phyloP scores from a whole-genome alignment of 2,888 invertebrate genomes.

The Prosapia bicincta region DNA sequence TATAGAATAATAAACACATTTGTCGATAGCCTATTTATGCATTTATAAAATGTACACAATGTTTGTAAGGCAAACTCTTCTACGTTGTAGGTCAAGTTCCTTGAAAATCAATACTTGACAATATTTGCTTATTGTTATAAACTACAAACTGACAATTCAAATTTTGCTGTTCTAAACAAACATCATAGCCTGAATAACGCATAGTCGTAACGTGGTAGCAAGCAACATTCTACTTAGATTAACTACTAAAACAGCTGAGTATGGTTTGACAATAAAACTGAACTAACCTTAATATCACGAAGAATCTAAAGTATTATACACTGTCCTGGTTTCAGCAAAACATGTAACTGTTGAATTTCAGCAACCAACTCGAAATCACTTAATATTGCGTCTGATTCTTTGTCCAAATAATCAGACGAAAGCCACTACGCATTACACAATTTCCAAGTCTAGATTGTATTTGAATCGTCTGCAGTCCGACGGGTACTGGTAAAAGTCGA shows the following conservation, averaged over 20 bases:
- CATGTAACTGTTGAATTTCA: background rate
- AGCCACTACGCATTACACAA: constrained; percentile 21
- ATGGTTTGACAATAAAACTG: background rate
- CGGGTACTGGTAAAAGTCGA: background rate
- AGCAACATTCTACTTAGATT: background rate
- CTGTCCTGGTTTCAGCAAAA: background rate
- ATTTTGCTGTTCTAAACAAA: background rate
- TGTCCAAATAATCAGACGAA: constrained; percentile 1
- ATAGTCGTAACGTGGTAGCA: background rate
- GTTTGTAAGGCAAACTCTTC: background rate
- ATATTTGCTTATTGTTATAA: background rate
- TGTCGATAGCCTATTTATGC: background rate
- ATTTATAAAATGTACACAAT: background rate
- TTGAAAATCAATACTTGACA: background rate
- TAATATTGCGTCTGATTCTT: constrained; percentile 20
- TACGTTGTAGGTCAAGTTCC: constrained; percentile 1
- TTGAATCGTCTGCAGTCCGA: constrained; percentile 1
- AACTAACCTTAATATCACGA: constrained; percentile 23
- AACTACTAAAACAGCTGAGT: background rate
- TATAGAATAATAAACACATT: background rate
- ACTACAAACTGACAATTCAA: background rate
- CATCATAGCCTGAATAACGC: background rate
- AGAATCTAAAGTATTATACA: background rate
- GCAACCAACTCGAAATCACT: background rate
- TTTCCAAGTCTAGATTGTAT: background rate